Evolutionary conservation across 2,888 invertebrate species (phyloP).

Genomic region (Callimorpha dominula): DNA sequence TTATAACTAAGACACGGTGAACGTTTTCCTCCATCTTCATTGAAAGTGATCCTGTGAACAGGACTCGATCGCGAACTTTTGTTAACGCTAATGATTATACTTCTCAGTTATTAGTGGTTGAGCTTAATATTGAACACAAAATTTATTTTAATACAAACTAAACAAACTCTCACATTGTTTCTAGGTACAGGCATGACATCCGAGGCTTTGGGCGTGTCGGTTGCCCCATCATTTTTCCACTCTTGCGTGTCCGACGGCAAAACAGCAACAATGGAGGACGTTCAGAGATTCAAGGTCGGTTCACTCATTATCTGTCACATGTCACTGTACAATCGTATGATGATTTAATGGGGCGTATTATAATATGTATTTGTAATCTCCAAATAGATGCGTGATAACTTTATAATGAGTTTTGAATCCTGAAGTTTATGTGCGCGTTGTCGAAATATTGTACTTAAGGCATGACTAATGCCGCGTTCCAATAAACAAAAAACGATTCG

Average conservation of each 20-base stretch:
- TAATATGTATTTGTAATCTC: slow-evolving; percentile 8
- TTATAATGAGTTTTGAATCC: background rate
- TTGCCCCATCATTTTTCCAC: slow-evolving; percentile 98
- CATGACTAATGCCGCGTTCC: too few relatives aligned
- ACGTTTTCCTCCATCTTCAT: background rate
- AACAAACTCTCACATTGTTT: slow-evolving; percentile 41
- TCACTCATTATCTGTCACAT: slow-evolving; percentile 44
- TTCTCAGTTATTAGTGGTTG: background rate
- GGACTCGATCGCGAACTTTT: too few relatives aligned
- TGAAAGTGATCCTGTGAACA: too few relatives aligned
- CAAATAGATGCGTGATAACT: background rate
- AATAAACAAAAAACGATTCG: too few relatives aligned
- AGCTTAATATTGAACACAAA: background rate
- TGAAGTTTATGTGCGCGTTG: background rate
- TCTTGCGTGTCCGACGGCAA: slow-evolving; percentile 98
- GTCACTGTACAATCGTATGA: slow-evolving; percentile 26
- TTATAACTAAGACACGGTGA: background rate
- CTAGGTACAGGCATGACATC: slow-evolving; percentile 96
- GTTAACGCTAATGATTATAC: too few relatives aligned
- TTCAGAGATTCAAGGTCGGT: slow-evolving; percentile 96
- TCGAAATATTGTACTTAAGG: background rate
- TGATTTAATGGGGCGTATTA: slow-evolving; percentile 53
- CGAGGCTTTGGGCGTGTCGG: slow-evolving; percentile 97
- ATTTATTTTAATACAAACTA: background rate
- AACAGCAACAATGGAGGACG: slow-evolving; percentile 98